Evolutionary conservation across 2,888 invertebrate species (phyloP), one percentile per base, ranked within the genome.

Genomic region (Ophion ventricosus): DNA sequence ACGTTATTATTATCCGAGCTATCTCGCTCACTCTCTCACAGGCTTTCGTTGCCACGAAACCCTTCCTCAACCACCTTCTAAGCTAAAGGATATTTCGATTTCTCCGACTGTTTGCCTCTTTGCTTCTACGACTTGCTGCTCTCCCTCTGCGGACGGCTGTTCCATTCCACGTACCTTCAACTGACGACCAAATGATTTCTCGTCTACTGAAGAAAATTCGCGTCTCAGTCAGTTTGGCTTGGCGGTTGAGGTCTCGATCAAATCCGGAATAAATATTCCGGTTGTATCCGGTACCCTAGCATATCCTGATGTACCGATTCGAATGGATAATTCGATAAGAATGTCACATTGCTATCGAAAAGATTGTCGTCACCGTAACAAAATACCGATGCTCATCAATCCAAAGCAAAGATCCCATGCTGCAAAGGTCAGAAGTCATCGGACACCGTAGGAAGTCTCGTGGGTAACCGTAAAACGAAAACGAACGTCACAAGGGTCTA

Each of bases 1-100:
- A 86, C 76, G 56, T 78, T 82, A 79, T 82, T 84, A 86, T 86
- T 84, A 77, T 84, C 73, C 69, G 69, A 73, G 56, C 79, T 84
- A 23, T 57, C 23, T 23, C 57, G 20, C 57, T 23, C 57, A 7
- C 57, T 57, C 77, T 77, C 74, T 11, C 40, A 7, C 61, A 25
- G 43, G 64, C 35, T 35, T 35, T 35, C 29, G 64, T 61, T 35
- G 57, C 14, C 25, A 20, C 29, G 61, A 59, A 70, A 70, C 35
- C 57, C 64, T 70, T 61, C 74, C 61, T 14, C 14, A 11, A 49
- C 17, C 49, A 2, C 56, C n/a, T 75, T 23, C 54, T 10, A 25
- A 49, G 35, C 23, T 49, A 57, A 59, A 73, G 61, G 64, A 29
- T 64, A 43, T 75, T 61, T 61, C 43, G 49, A 74, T 43, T 49